Percentiles rank a stretch among this genome's conserved stretches.
These are phyloP conservation scores for Mohoua ochrocephala DNA, from an alignment of 2,113 vertebrate genomes.

Conservation along the genomic window DNA sequence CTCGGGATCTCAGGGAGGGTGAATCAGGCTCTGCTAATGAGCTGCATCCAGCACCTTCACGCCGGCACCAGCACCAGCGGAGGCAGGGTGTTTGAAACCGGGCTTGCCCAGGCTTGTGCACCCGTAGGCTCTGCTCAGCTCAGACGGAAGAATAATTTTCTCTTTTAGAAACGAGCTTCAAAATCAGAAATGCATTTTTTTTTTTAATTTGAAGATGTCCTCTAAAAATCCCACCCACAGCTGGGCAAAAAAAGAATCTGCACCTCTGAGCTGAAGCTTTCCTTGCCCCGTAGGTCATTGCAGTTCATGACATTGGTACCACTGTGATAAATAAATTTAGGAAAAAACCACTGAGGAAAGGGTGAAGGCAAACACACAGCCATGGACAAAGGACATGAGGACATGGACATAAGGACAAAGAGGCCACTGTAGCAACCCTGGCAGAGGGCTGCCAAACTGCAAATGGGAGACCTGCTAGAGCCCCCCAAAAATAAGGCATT, in stretches of 20 bases:
- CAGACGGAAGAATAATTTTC: not conserved
- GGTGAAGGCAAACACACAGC: not conserved
- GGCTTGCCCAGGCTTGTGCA: not conserved
- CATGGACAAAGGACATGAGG: too few species aligned
- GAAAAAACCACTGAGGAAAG: not conserved
- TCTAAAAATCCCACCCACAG: not conserved
- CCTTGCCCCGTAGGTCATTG: not conserved
- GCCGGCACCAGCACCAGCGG: fast-evolving
- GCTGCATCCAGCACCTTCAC: not conserved
- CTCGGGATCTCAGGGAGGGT: not conserved
- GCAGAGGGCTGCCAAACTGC: not conserved
- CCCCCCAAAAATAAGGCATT: not conserved
- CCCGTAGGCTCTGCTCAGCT: not conserved
- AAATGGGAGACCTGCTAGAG: not conserved
- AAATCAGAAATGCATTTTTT: not conserved
- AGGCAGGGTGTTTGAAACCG: not conserved
- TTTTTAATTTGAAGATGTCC: not conserved
- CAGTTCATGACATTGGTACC: not conserved
- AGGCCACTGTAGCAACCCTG: not conserved
- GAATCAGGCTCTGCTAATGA: slow-evolving; percentile 4
- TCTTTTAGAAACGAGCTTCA: not conserved
- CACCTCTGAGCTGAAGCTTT: not conserved
- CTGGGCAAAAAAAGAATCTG: not conserved
- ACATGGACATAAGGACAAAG: not conserved
- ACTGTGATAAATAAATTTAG: not conserved